Conservation (phyloP, 2,113 vertebrate genomes). For the Natator depressus region DNA sequence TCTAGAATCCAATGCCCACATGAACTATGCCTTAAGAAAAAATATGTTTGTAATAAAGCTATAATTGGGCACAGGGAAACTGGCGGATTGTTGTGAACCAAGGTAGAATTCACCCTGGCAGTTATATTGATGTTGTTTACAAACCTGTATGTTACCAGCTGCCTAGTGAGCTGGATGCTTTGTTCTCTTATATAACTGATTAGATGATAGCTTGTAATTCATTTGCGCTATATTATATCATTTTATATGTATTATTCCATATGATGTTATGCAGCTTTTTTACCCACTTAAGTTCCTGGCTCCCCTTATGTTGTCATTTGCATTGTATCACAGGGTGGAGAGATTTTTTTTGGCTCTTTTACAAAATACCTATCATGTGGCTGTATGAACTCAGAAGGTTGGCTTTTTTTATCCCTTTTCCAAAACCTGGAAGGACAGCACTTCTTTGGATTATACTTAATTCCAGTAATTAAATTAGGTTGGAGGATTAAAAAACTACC, state of each 20-base stretch:
- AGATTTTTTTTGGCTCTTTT: neutral
- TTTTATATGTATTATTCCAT: neutral
- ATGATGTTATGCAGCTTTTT: neutral
- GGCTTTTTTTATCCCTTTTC: neutral
- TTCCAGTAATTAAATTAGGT: neutral
- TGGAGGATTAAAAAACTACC: neutral
- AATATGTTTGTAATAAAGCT: neutral
- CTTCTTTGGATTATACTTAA: neutral
- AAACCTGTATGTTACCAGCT: constrained; percentile 1
- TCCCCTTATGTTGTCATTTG: neutral
- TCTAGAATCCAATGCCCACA: neutral
- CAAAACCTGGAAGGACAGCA: neutral
- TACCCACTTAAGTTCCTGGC: neutral
- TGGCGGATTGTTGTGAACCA: neutral
- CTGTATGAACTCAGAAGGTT: rapidly evolving
- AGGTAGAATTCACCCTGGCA: neutral
- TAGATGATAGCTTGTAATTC: constrained; percentile 3
- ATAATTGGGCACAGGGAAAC: neutral
- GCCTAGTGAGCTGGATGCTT: neutral
- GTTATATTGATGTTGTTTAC: neutral
- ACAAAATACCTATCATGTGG: neutral
- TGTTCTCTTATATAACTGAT: neutral
- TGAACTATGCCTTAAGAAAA: neutral
- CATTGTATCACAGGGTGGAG: neutral
- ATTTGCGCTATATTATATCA: neutral